Base-by-base conservation (phyloP, 2,797 vertebrate species). In the Schizothorax lantsangensis region DNA sequence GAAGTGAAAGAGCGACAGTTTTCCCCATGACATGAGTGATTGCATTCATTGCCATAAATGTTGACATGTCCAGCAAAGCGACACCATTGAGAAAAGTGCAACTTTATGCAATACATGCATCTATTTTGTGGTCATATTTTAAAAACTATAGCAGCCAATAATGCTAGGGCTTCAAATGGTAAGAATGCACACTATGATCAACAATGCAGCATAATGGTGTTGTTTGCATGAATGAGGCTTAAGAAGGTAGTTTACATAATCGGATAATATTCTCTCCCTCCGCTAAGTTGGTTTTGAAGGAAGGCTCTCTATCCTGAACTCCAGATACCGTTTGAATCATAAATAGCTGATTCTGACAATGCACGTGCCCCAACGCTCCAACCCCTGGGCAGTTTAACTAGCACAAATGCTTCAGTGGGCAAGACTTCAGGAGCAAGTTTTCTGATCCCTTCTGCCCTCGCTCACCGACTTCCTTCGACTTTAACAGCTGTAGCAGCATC, bases 401-500 rank as follows among this genome's bases (percentile, higher is more conserved):
- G 85, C 78, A 62, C n/a, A 84, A 66, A 84, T 36, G 30, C 66
- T 84, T 84, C 79, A 45, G 19, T 66, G 33, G 79, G 49, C 68
- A 47, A 47, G 62, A 66, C 64, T 84, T 84, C 59, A 78, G 75
- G 19, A 6, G 40, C 62, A 54, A 62, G 45, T 68, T 68, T 84
- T 84, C 59, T 45, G 30, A 78, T 84, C 73, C 59, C 45, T 30
- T 52, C 33, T 47, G 33, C 73, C 66, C 62, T 54, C 45, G 33
- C 30, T 23, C 71, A 66, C 30, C 14, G 4, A 49, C 49, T 69
- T 79, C 47, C 62, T 54, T 71, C 49, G 19, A 33, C 75, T 85
- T 85, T 81, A 52, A 38, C 10, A 47, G 68, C 68, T 49, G 86
- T 64, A 88, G 62, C 87, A 14, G 78, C 45, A 43, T 87, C 78